Evolutionary conservation across 2,888 invertebrate species (phyloP).

Genomic region (Uropetala carovei): DNA sequence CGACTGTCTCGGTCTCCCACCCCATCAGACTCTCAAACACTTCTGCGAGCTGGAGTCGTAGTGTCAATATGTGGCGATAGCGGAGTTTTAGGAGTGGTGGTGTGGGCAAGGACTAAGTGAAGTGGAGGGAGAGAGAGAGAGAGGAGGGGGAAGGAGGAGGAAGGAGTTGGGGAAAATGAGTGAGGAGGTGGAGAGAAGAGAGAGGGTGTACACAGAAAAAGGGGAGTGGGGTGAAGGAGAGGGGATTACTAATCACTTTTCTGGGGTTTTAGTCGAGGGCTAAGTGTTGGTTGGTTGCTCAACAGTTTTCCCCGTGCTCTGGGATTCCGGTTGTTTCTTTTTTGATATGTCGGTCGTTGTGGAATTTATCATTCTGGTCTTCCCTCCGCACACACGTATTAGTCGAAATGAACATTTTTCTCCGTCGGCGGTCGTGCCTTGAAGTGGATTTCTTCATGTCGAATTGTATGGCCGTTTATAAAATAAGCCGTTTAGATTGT

Average conservation of each 20-base stretch:
- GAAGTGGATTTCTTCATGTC: too few species aligned
- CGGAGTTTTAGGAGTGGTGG: constrained; percentile 1
- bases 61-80: constrained; percentile 50
- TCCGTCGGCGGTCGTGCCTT: too few species aligned
- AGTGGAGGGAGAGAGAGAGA: neutral
- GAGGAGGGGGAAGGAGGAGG: neutral
- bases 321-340: neutral
- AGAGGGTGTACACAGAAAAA: neutral
- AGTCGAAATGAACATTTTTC: too few species aligned
- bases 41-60: constrained; percentile 5
- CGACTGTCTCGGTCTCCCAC: constrained; percentile 40
- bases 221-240: neutral
- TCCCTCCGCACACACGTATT: neutral
- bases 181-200: neutral
- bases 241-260: constrained; percentile 24
- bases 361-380: neutral
- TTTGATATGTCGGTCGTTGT: neutral
- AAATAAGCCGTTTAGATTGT: too few species aligned
- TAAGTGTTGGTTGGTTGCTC: constrained; percentile 9
- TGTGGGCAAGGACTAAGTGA: neutral
- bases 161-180: too few species aligned
- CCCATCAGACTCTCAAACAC: neutral
- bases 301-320: neutral
- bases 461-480: too few species aligned
- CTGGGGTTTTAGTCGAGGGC: neutral